Evolutionary conservation across 2,113 vertebrate genomes (phyloP), one percentile per base, ranked within the genome.

Genomic region (Takifugu flavidus): DNA sequence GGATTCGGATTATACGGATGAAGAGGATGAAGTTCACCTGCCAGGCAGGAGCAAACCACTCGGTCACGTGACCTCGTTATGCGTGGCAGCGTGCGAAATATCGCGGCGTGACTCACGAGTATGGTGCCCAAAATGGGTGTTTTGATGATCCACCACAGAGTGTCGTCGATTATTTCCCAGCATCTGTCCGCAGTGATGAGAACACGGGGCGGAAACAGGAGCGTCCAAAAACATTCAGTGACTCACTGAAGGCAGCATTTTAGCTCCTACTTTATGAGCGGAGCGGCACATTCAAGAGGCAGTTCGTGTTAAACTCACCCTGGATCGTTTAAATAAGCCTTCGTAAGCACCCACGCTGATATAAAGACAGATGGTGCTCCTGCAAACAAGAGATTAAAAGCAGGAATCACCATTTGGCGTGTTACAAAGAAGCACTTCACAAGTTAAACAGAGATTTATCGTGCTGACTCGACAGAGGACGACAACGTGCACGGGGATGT

Each of bases 11-110:
- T 65, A 99, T 98, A 78, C 93, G 92, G 53, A 98, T 91, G 72
- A 99, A 98, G 59, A 99, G 92, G 73, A 94, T 83, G 70, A 96
- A 96, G 78, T 96, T 98, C 51, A 95, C 90, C 97, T 99, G 82
- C 20, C 0, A 0, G 27, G n/a, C 53, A 27, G 75, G 64, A 6
- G 15, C 2, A 53, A 39, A 26, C 66, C 47, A 64, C 12, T 4
- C 3, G 44, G 74, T 62, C 28, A 26, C 57, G 31, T 39, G 49
- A 59, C 28, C 8, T 25, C 34, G 49, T 70, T 29, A 56, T 6
- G 42, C 25, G 29, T 10, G 49, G 20, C 25, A 28, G 44, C 6
- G 2, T 13, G 28, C 20, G 6, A 67, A 39, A 45, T 29, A 14
- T 39, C 27, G 43, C 0, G n/a, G 25, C 2, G 11, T 29, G 51